Evolutionary conservation across 92 coral and sea anemone genomes (phyloP), one percentile per base, ranked within the genome.

Genomic region (Palythoa grandis): DNA sequence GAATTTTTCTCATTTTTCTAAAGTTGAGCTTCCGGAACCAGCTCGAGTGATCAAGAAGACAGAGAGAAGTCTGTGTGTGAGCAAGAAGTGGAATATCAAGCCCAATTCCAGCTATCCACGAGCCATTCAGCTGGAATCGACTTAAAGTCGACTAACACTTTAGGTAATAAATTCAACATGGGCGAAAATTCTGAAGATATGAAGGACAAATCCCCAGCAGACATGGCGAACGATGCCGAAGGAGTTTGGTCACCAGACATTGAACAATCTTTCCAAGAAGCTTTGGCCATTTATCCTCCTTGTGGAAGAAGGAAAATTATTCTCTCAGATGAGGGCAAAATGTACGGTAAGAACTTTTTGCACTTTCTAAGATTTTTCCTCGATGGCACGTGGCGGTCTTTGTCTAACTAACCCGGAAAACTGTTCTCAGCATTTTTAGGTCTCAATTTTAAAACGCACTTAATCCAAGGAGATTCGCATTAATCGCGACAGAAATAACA

Each of bases 201-300:
- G 92, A 94, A 95, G 78, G 94, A 98, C 50, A 96, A 96, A 87
- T 91, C 97, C 79, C 99, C 99, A 71, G 98, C 90, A 86, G 99
- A 96, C 89, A 96, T 96, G 99, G 99, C 99, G 35, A 95, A 92
- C 85, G 99, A 96, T 95, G 99, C 99, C 87, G 99, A 96, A 90
- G 99, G 99, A 79, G 99, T 96, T 82, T 96, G 99, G 99, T 95
- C 98, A 67, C 99, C 99, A 38, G 99, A 96, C 83, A 96, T 96
- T 53, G 99, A 96, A 76, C 99, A 96, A 71, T 95, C 98, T 61
- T 96, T 96, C 86, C 99, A 96, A 91, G 99, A 96, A 83, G 99
- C 99, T 11, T 84, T 96, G 58, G 99, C 99, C 17, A 96, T 96
- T 70, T 96, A 96, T 78, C 99, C 99, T 11, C 99, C 99, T 23